Evolutionary conservation across 2,888 invertebrate genomes (phyloP), one percentile per base, ranked within the genome.

Genomic region (Tanaodytes sp.): DNA sequence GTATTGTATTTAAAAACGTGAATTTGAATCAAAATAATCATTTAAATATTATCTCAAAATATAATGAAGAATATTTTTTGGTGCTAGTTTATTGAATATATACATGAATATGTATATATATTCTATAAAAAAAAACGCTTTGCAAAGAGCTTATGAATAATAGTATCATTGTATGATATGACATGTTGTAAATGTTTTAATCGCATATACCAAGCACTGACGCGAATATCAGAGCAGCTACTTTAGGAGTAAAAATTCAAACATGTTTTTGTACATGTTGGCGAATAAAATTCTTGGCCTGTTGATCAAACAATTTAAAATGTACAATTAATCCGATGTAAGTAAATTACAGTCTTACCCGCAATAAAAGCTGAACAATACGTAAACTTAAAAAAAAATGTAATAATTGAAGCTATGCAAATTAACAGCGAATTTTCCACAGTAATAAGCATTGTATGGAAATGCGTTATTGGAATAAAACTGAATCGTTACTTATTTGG

Each of bases 391-490:
- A 48, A 6, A 31, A 30, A 45, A 45, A 15, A 14, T 14, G 14
- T 57, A 64, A 36, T 43, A 39, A 57, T 64, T 51, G 30, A 57
- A 20, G 43, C 43, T 64, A 57, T 5, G 57, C 51, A 36, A 40
- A 40, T 54, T 61, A 45, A 36, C 12, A n/a, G n/a, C n/a, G n/a
- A 36, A 52, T 62, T 62, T 62, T 54, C 54, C 40, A 62, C 62
- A 62, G 42, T 62, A 62, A 52, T 46, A 62, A 62, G 62, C 62
- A 52, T 52, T 62, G 62, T 62, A 62, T 52, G 52, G 20, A 61
- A 43, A 57, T 46, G 40, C 39, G 31, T 48, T 36, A 46, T 52
- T 20, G 37, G 40, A 64, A 64, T 57, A 51, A 57, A 64, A 64
- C 30, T 64, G 51, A 57, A 57, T 57, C 57, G 57, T 64, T 64